These are phyloP conservation scores for Phymanthus crucifer DNA, from an alignment of 92 coral and sea anemone species.

Conservation along the genomic window DNA sequence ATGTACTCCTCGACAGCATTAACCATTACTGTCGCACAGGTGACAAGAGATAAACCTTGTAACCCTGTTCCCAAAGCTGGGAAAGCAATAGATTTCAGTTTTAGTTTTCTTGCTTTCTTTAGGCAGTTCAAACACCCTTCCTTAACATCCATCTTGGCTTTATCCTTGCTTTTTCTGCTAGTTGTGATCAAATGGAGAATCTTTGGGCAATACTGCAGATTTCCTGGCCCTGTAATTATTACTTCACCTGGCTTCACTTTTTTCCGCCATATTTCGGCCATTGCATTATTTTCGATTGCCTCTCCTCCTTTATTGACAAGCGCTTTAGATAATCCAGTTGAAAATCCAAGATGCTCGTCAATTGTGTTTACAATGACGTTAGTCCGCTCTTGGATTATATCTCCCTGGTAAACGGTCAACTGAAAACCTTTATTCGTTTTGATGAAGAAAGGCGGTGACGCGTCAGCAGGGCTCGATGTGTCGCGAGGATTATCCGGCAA, in stretches of 20 bases:
- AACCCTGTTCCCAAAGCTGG: conserved; percentile 84
- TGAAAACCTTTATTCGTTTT: conserved; percentile 36
- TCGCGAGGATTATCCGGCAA: not conserved
- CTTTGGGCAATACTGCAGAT: conserved; percentile 57
- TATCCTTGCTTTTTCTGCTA: conserved; percentile 18
- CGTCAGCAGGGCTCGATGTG: not conserved
- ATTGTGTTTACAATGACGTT: conserved; percentile 83
- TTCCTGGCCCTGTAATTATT: conserved; percentile 58
- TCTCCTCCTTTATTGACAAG: conserved; percentile 57
- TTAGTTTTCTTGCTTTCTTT: conserved; percentile 18
- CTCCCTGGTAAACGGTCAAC: conserved; percentile 57
- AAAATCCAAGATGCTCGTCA: conserved; percentile 50
- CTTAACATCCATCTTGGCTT: conserved; percentile 20
- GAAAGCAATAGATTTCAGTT: conserved; percentile 63
- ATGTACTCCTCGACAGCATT: conserved; percentile 63
- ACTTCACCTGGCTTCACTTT: conserved; percentile 39
- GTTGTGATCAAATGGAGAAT: conserved; percentile 78
- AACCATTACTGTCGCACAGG: conserved; percentile 72
- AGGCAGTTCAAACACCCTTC: conserved; percentile 57
- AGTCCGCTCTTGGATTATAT: conserved; percentile 53
- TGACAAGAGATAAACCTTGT: conserved; percentile 43
- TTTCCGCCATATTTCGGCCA: not conserved
- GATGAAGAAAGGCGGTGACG: not conserved
- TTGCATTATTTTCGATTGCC: conserved; percentile 49
- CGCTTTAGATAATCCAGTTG: conserved; percentile 36